Evolutionary conservation across 2,797 vertebrate genomes (phyloP), one percentile per base, ranked within the genome.

Genomic region (Chelidonichthys spinosus): DNA sequence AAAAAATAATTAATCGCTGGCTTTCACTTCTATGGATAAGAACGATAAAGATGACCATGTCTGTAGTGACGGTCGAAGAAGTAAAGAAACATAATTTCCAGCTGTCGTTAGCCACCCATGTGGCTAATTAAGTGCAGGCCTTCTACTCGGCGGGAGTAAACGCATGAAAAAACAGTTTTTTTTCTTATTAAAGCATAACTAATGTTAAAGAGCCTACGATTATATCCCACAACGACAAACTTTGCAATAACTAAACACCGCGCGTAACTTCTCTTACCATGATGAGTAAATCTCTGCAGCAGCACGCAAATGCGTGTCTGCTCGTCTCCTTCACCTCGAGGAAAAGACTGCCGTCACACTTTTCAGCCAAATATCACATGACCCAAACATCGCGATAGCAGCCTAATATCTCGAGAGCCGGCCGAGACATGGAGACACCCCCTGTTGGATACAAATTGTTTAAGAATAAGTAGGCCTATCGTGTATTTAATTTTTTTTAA

Each of bases 221-320:
- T 10, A 3, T 3, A n/a, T 3, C 2, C 1, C 47, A 53, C 0
- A 37, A 13, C 0, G 0, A 43, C 2, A 53, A 18, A 11, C 2
- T 44, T 2, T 14, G 0, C 6, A 40, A 17, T 0, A 0, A n/a
- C 10, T 3, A 11, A 4, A 7, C 14, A 25, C 0, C 3, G 8
- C 56, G 4, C 0, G 2, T 0, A 0, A 1, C 0, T 47, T 42
- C 0, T 56, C 88, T 89, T 80, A 93, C 92, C 92, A 93, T 93
- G 63, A 42, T 88, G 15, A 2, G 0, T 6, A 7, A 73, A 54
- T 81, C 0, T 88, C 1, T 46, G 66, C 78, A 75, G 81, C 81
- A 62, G 76, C 78, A 76, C 84, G 13, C 77, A 32, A 25, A 0
- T 0, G 2, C n/a, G 65, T 6, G 86, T 83, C 86, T 13, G 49